phyloP scores from a whole-genome alignment of 37 sponge, comb jelly and placozoan genomes.

The Geodia barretti region DNA sequence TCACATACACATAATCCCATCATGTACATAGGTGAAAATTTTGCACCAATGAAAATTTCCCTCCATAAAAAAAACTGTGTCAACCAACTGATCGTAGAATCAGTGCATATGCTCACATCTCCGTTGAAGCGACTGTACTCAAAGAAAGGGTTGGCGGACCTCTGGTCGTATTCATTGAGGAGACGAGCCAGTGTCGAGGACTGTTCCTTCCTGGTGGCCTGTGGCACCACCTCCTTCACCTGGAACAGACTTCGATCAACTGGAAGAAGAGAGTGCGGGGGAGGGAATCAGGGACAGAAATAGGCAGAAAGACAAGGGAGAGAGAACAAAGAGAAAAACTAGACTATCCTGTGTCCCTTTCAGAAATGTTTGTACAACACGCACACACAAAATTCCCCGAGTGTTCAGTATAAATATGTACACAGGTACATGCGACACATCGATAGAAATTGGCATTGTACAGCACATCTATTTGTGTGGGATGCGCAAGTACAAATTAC shows the following conservation, averaged over 20 bases:
- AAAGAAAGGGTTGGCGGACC: constrained; percentile 69
- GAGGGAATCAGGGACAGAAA: too few species aligned
- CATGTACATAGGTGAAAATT: neutral
- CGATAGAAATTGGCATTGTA: too few species aligned
- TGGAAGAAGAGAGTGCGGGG: constrained; percentile 9
- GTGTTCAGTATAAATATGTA: too few species aligned
- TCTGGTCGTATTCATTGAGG: constrained; percentile 50
- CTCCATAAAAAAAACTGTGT: too few species aligned
- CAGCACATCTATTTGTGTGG: too few species aligned
- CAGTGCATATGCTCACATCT: constrained; percentile 48
- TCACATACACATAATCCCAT: neutral
- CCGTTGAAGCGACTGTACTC: constrained; percentile 76
- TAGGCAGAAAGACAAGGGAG: too few species aligned
- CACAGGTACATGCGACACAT: too few species aligned
- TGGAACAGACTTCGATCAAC: constrained; percentile 53
- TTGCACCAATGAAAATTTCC: neutral
- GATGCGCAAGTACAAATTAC: too few species aligned
- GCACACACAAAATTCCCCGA: too few species aligned
- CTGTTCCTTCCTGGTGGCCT: neutral
- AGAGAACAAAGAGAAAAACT: too few species aligned
- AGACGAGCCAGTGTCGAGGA: constrained; percentile 52
- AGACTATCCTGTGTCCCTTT: too few species aligned
- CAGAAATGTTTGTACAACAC: too few species aligned
- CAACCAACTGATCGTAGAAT: neutral
- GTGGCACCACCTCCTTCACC: constrained; percentile 24